A percentile compares a stretch with the other conserved stretches of the same genome.
Evolutionary conservation across 2,113 vertebrate genomes (phyloP).

Genomic region (Plotosus lineatus): DNA sequence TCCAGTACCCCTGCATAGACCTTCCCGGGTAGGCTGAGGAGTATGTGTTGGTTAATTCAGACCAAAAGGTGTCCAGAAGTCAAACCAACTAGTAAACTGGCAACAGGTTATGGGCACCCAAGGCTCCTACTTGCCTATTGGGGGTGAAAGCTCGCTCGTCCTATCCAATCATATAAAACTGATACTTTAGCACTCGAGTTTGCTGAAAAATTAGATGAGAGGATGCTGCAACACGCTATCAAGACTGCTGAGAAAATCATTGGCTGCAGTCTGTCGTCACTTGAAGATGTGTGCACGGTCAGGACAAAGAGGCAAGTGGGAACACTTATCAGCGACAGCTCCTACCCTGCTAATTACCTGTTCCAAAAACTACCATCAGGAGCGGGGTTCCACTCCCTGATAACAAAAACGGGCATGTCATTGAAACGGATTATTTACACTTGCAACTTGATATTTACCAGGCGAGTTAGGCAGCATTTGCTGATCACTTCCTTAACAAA

Average conservation of each 20-base stretch:
- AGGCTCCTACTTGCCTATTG: too few species aligned
- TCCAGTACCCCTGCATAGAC: too few species aligned
- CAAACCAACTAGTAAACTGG: too few species aligned
- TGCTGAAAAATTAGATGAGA: too few species aligned
- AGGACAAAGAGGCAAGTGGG: neutral
- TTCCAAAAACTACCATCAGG: neutral
- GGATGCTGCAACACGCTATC: neutral
- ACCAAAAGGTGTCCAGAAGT: too few species aligned
- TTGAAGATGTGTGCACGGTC: neutral
- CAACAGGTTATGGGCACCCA: too few species aligned
- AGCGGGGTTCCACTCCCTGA: neutral
- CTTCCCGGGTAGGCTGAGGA: too few species aligned
- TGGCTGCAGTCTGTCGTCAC: neutral
- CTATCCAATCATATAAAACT: too few species aligned
- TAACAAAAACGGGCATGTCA: neutral
- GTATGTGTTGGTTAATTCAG: too few species aligned
- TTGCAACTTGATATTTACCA: neutral
- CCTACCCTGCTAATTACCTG: neutral
- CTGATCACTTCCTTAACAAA: neutral
- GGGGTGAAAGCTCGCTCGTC: too few species aligned
- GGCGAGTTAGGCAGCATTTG: neutral
- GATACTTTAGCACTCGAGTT: too few species aligned
- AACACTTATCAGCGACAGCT: neutral
- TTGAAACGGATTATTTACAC: neutral
- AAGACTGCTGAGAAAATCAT: neutral